Conservation (phyloP, 2,888 invertebrate genomes). For the Drosophila longiperda region DNA sequence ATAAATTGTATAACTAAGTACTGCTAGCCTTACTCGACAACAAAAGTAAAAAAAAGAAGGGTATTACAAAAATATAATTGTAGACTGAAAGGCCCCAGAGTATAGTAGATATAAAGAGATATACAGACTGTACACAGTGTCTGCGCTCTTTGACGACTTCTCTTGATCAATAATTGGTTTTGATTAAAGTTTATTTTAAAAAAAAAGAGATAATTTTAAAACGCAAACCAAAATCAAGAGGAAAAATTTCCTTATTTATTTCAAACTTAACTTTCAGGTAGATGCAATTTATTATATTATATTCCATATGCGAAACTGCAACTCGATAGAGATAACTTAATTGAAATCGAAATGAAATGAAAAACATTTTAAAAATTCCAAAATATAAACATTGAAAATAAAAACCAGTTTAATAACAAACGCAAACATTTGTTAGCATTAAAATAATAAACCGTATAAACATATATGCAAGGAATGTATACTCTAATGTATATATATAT, state of each 20-base stretch:
- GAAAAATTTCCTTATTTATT: background rate
- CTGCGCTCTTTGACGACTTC: background rate
- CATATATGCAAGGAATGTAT: constrained; percentile 40
- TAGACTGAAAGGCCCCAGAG: constrained; percentile 7
- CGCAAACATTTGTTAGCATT: background rate
- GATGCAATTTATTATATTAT: background rate
- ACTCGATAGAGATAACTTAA: background rate
- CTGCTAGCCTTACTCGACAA: constrained; percentile 30
- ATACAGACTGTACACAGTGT: background rate
- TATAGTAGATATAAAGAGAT: background rate
- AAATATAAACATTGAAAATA: background rate
- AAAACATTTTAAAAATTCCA: background rate
- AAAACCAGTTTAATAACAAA: background rate
- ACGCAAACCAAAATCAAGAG: background rate
- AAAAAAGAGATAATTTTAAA: background rate
- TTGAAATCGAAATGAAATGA: background rate
- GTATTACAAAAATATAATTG: constrained; percentile 3
- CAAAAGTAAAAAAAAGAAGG: constrained; percentile 6
- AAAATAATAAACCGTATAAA: background rate
- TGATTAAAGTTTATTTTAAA: background rate
- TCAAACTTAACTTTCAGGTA: background rate
- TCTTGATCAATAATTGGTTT: background rate
- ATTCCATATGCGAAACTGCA: background rate
- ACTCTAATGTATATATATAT: background rate
- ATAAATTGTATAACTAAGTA: constrained; percentile 53